These are phyloP conservation scores for Pagrus major DNA, from an alignment of 2,113 vertebrate genomes.

Conservation along the genomic window DNA sequence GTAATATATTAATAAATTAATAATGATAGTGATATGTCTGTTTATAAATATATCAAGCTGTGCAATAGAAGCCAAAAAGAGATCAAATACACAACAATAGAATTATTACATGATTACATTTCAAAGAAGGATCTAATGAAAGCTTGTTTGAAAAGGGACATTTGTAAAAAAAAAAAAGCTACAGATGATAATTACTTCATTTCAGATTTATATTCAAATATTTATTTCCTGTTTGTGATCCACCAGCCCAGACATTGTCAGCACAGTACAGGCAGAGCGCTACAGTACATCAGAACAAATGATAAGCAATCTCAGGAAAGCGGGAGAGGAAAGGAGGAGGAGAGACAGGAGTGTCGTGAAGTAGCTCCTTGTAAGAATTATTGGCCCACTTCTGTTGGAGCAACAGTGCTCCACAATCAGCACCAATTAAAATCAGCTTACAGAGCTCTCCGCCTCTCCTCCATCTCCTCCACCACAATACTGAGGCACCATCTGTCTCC, in stretches of 20 bases:
- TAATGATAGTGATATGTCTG: not conserved
- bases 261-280: conserved; percentile 11
- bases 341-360: conserved; percentile 1
- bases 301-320: conserved; percentile 5
- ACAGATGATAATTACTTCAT: not conserved
- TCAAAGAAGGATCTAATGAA: not conserved
- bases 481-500: conserved; percentile 65
- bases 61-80: not conserved
- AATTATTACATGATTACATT: not conserved
- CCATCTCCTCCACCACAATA: conserved; percentile 21
- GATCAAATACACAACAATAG: not conserved
- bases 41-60: not conserved
- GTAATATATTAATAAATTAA: too few relatives aligned
- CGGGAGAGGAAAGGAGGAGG: not conserved
- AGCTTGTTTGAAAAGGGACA: not conserved
- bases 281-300: conserved; percentile 9
- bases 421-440: conserved; percentile 63
- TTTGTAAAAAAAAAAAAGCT: not conserved
- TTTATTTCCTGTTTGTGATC: not conserved
- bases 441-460: conserved; percentile 14
- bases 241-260: conserved; percentile 26
- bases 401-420: conserved; percentile 37
- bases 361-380: conserved; percentile 19
- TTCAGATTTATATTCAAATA: not conserved
- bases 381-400: conserved; percentile 1